Evolutionary conservation across 2,113 vertebrate genomes (phyloP).

Genomic region (Engraulis encrasicolus): DNA sequence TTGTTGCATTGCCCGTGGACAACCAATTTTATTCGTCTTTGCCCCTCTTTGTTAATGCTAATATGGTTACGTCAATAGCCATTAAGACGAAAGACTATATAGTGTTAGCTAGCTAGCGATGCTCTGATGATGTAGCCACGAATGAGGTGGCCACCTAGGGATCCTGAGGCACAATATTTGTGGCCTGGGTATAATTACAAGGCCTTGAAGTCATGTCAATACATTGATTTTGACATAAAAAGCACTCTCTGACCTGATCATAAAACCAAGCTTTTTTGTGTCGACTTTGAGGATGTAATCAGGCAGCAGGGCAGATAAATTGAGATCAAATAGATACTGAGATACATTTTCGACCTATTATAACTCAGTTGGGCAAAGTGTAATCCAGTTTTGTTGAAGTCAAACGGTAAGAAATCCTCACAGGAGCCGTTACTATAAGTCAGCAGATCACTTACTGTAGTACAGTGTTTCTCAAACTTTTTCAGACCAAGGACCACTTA

Average conservation of each 20-base stretch:
- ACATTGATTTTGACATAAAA: neutral
- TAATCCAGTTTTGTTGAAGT: neutral
- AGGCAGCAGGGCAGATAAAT: neutral
- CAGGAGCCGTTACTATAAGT: neutral
- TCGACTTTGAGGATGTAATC: neutral
- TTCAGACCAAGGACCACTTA: too few species aligned
- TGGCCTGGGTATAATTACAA: neutral
- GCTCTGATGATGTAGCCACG: neutral
- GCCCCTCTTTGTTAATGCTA: neutral
- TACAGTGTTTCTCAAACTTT: too few species aligned
- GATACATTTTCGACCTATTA: neutral
- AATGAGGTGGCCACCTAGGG: neutral
- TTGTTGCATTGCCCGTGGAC: slow-evolving; percentile 17
- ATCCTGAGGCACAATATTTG: neutral
- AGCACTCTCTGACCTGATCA: neutral
- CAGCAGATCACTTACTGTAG: neutral
- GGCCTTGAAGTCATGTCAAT: neutral
- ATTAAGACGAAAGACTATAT: slow-evolving; percentile 22
- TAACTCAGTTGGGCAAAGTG: neutral
- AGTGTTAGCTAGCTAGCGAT: neutral
- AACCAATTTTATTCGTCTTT: neutral
- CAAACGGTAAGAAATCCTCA: neutral
- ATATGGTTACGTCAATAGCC: slow-evolving; percentile 18
- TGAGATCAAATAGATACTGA: too few species aligned
- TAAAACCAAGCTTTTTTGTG: neutral